These are phyloP conservation scores for Drosophila formosana DNA, from an alignment of 2,888 invertebrate species.

Conservation along the genomic window DNA sequence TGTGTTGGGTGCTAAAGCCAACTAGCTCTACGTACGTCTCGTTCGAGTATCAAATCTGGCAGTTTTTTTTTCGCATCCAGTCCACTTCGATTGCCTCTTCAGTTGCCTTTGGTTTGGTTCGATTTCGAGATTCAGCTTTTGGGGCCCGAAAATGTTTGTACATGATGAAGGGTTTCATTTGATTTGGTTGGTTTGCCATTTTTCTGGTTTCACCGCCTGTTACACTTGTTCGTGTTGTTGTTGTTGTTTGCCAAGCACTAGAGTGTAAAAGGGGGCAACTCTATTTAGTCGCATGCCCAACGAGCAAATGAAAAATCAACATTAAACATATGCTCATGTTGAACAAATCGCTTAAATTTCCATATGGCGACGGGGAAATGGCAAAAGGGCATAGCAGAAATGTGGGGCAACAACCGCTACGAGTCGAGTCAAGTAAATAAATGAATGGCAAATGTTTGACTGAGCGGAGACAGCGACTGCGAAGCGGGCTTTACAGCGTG, in stretches of 20 bases:
- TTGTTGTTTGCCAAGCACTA: slow-evolving; percentile 21
- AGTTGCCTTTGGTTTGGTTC: slow-evolving; percentile 29
- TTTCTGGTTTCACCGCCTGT: slow-evolving; percentile 72
- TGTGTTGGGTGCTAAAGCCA: slow-evolving; percentile 17
- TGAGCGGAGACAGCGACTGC: not conserved
- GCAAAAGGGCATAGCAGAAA: slow-evolving; percentile 14
- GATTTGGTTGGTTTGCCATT: slow-evolving; percentile 73
- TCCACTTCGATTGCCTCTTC: not conserved
- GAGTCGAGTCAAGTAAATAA: slow-evolving; percentile 27
- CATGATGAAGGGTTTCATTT: slow-evolving; percentile 78
- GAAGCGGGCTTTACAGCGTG: not conserved
- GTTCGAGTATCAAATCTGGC: slow-evolving; percentile 43
- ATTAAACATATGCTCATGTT: slow-evolving; percentile 68
- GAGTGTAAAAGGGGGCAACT: slow-evolving; percentile 18
- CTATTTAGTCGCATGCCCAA: slow-evolving; percentile 15
- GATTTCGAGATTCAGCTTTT: slow-evolving; percentile 30
- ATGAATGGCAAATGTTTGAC: slow-evolving; percentile 27
- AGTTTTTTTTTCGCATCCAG: not conserved
- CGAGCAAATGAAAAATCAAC: slow-evolving; percentile 70
- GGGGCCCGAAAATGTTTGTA: slow-evolving; percentile 61
- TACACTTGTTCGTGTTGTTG: slow-evolving; percentile 37
- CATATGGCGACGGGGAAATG: slow-evolving; percentile 55
- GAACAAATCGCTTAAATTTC: slow-evolving; percentile 64
- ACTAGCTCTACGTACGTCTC: slow-evolving; percentile 35
- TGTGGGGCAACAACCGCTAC: slow-evolving; percentile 30